These are phyloP conservation scores for Paralichthys olivaceus DNA, from an alignment of 2,113 vertebrate genomes.

Conservation along the genomic window DNA sequence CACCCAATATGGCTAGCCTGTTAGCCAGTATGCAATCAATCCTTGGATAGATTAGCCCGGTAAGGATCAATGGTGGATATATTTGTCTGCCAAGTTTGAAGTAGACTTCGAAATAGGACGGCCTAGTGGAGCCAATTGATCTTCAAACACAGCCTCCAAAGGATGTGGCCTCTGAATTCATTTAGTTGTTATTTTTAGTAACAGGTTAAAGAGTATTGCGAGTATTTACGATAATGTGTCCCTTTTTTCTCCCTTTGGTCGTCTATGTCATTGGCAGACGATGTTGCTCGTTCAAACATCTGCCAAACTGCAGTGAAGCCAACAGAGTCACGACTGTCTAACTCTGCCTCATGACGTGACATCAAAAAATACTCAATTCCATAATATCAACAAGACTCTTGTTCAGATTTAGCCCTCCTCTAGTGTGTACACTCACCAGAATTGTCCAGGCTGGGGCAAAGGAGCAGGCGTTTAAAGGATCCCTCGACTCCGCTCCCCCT, in stretches of 20 bases:
- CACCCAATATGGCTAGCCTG: too few relatives aligned
- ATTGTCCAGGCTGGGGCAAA: slow-evolving; percentile 12
- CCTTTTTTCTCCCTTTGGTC: slow-evolving; percentile 6
- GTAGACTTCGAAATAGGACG: too few relatives aligned
- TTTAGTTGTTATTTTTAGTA: slow-evolving; percentile 12
- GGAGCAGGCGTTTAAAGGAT: slow-evolving; percentile 52
- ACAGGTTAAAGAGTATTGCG: neutral
- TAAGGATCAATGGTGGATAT: too few relatives aligned
- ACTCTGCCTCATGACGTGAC: slow-evolving; percentile 22
- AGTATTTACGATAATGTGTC: slow-evolving; percentile 17
- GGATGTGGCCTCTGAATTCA: too few relatives aligned
- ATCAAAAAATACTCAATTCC: slow-evolving; percentile 12
- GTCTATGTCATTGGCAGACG: slow-evolving; percentile 17
- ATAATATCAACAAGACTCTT: slow-evolving; percentile 32
- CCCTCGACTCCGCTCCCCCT: slow-evolving; percentile 49
- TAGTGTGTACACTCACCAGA: slow-evolving; percentile 17
- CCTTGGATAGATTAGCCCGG: too few relatives aligned
- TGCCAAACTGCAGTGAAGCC: slow-evolving; percentile 17
- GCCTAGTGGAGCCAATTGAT: too few relatives aligned
- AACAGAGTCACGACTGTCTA: slow-evolving; percentile 8
- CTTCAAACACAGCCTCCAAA: too few relatives aligned
- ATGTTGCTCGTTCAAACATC: slow-evolving; percentile 25
- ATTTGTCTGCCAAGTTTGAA: too few relatives aligned
- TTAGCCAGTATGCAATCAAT: too few relatives aligned
- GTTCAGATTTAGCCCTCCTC: slow-evolving; percentile 14